Percentiles rank a stretch among this genome's conserved stretches.
These are phyloP conservation scores for Cyphomyrus plagiostoma DNA, from an alignment of 2,113 vertebrate species.

Conservation along the genomic window DNA sequence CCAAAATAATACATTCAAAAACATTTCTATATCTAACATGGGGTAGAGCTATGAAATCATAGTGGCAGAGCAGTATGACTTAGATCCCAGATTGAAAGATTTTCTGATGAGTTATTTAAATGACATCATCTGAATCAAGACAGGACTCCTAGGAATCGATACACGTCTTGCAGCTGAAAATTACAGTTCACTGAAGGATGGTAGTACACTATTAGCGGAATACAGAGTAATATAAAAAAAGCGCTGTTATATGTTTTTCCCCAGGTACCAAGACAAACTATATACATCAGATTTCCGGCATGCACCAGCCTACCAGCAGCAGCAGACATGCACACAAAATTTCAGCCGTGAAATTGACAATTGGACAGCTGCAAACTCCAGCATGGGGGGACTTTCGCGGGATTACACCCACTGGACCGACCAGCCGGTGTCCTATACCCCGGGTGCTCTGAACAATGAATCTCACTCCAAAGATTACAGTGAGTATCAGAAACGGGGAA, in stretches of 20 bases:
- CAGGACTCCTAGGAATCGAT: neutral
- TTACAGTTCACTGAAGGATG: neutral
- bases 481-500: slow-evolving; percentile 37
- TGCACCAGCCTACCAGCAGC: slow-evolving; percentile 34
- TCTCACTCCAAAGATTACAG: slow-evolving; percentile 28
- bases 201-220: neutral
- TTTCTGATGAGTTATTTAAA: neutral
- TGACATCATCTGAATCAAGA: neutral
- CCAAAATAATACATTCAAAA: neutral
- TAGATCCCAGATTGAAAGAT: neutral
- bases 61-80: neutral
- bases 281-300: slow-evolving; percentile 37
- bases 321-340: slow-evolving; percentile 34
- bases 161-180: neutral
- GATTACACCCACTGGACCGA: slow-evolving; percentile 47
- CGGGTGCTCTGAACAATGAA: slow-evolving; percentile 37
- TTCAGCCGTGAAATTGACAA: slow-evolving; percentile 39
- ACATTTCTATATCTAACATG: neutral
- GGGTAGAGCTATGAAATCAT: too few species aligned
- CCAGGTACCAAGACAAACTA: slow-evolving; percentile 43
- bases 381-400: slow-evolving; percentile 38
- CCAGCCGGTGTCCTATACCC: slow-evolving; percentile 35
- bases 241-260: neutral
- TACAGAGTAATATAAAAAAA: neutral
- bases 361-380: slow-evolving; percentile 47